Evolutionary conservation across 1,140 invertebrate genomes (phyloP).

Genomic region (Arctopsyche grandis): DNA sequence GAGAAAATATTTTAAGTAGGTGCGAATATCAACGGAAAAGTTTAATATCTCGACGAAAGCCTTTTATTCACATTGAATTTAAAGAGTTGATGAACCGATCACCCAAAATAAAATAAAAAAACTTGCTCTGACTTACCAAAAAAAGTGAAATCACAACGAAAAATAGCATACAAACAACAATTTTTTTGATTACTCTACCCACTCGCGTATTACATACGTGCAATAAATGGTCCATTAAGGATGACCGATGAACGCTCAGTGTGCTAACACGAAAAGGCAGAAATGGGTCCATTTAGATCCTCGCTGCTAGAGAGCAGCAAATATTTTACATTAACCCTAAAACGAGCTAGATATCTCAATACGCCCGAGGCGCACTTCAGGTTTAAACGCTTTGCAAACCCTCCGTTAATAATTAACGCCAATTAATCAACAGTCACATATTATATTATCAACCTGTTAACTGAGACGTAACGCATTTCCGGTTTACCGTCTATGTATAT

Average conservation of each 20-base stretch:
- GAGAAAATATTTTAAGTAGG: too few relatives aligned
- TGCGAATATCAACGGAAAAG: too few relatives aligned
- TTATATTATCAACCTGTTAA: background rate
- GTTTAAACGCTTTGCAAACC: background rate
- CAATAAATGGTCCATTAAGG: conserved; percentile 29
- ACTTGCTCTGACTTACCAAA: too few relatives aligned
- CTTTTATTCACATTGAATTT: too few relatives aligned
- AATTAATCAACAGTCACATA: background rate
- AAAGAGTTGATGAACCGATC: too few relatives aligned
- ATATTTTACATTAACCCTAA: conserved; percentile 25
- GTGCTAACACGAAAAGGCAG: conserved; percentile 23
- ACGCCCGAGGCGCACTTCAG: background rate
- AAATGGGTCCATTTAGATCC: conserved; percentile 17
- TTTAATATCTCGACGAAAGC: too few relatives aligned
- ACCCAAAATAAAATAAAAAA: too few relatives aligned
- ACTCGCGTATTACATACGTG: background rate
- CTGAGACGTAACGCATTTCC: too few relatives aligned
- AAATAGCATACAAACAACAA: background rate
- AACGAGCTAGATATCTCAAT: background rate
- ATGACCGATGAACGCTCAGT: conserved; percentile 17
- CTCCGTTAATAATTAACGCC: background rate
- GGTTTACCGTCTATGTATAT: too few relatives aligned
- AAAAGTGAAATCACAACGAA: background rate
- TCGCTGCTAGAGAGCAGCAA: background rate
- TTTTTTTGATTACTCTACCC: background rate